Evolutionary conservation across 1,140 invertebrate genomes (phyloP), one percentile per base, ranked within the genome.

Genomic region (Cheumatopsyche charites): DNA sequence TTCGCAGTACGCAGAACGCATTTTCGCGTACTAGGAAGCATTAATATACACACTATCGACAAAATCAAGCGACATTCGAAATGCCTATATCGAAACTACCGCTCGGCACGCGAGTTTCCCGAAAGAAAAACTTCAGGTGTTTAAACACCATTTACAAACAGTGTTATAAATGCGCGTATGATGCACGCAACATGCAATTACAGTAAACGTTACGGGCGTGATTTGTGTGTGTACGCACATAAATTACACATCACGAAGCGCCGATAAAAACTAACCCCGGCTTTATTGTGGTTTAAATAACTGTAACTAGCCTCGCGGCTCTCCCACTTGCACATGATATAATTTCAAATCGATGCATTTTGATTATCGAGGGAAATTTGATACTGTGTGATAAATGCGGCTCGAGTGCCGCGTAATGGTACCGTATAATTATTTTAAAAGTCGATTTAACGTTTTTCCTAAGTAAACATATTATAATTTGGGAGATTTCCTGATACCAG

Each of bases 231-330:
- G 43, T 58, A 58, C 23, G 19, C 55, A 58, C 55, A 58, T 58
- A 58, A 58, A 58, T 58, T 58, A 58, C 55, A 58, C 9, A 58
- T 25, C 19, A 52, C 47, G 47, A 52, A 52, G 15, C 55, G 21
- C 23, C 55, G 55, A 58, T 58, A 58, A 58, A 52, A 58, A 58
- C 55, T 58, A 58, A 58, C 55, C 55, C 55, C 55, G 11, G n/a
- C 9, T 5, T 58, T 58, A 25, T 58, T 26, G 19, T 23, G 19
- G 23, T 25, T n/a, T 25, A 58, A 58, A 58, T 58, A 58, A 58
- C 55, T 58, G 55, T 58, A 25, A 58, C 55, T 58, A 7, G 21
- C 55, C 55, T n/a, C 7, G 19, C 5, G 29, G 9, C 29, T 36
- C 29, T 4, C 29, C 29, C 9, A 36, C 29, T 36, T 36, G 15